Evolutionary conservation across 2,113 vertebrate species (phyloP).

Genomic region (Psilopsiagon aymara): DNA sequence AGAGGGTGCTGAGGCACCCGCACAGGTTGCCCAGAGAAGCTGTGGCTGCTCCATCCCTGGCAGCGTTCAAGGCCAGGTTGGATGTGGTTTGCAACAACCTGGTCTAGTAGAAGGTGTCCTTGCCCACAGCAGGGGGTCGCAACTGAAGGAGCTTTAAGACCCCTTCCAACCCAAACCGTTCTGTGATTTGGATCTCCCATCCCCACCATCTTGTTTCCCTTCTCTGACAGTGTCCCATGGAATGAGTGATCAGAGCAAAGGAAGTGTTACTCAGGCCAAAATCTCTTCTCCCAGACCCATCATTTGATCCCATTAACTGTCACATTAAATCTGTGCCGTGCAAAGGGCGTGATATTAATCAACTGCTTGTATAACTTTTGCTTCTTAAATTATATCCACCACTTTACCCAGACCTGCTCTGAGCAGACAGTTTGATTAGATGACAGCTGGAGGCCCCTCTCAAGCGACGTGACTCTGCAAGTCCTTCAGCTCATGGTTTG

Average conservation of each 20-base stretch:
- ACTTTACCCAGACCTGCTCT: not conserved
- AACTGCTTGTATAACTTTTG: not conserved
- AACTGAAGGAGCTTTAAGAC: not conserved
- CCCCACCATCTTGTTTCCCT: not conserved
- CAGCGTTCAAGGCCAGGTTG: not conserved
- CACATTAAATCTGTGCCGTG: not conserved
- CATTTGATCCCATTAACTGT: not conserved
- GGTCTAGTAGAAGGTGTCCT: not conserved
- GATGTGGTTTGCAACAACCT: not conserved
- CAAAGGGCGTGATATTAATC: not conserved
- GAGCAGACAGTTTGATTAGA: not conserved
- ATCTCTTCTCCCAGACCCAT: not conserved
- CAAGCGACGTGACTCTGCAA: accelerated
- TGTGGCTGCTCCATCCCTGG: not conserved
- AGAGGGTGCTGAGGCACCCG: not conserved
- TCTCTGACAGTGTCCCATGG: accelerated
- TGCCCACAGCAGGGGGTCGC: not conserved
- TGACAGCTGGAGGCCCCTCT: not conserved
- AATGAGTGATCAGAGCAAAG: accelerated
- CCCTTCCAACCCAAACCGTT: not conserved
- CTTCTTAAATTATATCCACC: not conserved
- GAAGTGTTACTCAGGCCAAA: not conserved
- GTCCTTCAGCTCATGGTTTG: not conserved
- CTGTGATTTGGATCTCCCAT: not conserved
- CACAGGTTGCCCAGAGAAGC: not conserved